These are phyloP conservation scores for Ditylenchus dipsaci DNA, from an alignment of 1,140 invertebrate genomes.

Conservation along the genomic window DNA sequence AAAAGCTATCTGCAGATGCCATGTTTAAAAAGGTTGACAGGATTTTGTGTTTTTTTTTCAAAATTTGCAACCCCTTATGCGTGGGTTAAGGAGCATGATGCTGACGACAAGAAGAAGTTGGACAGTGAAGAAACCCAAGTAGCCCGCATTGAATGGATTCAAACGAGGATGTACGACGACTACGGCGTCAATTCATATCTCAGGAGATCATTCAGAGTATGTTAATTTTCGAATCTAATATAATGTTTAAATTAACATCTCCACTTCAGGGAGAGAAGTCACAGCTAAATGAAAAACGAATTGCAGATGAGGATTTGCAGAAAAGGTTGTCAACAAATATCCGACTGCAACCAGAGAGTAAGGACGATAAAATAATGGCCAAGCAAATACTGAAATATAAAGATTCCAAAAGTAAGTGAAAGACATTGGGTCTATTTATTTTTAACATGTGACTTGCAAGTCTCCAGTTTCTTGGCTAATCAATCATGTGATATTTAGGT, in stretches of 20 bases:
- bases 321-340: slow-evolving; percentile 38
- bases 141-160: slow-evolving; percentile 49
- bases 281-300: slow-evolving; percentile 38
- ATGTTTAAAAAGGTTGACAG: slow-evolving; percentile 70
- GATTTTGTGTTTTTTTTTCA: slow-evolving; percentile 62
- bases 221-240: slow-evolving; percentile 32
- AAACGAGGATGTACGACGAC: slow-evolving; percentile 52
- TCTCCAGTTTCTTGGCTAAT: no score
- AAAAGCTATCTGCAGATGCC: slow-evolving; percentile 52
- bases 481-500: background rate
- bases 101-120: slow-evolving; percentile 47
- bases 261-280: slow-evolving; percentile 50
- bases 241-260: slow-evolving; percentile 5
- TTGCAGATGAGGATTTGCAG: slow-evolving; percentile 38
- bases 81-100: slow-evolving; percentile 39
- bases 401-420: slow-evolving; percentile 30
- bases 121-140: slow-evolving; percentile 41
- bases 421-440: background rate
- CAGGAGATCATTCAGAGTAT: slow-evolving; percentile 45
- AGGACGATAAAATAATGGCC: slow-evolving; percentile 48
- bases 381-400: slow-evolving; percentile 39
- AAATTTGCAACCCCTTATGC: background rate
- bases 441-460: background rate
- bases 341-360: slow-evolving; percentile 42
- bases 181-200: slow-evolving; percentile 49